Percentiles rank a stretch among this genome's conserved stretches.
Conservation (phyloP, 2,888 invertebrate species). For the Xanthia togata region DNA sequence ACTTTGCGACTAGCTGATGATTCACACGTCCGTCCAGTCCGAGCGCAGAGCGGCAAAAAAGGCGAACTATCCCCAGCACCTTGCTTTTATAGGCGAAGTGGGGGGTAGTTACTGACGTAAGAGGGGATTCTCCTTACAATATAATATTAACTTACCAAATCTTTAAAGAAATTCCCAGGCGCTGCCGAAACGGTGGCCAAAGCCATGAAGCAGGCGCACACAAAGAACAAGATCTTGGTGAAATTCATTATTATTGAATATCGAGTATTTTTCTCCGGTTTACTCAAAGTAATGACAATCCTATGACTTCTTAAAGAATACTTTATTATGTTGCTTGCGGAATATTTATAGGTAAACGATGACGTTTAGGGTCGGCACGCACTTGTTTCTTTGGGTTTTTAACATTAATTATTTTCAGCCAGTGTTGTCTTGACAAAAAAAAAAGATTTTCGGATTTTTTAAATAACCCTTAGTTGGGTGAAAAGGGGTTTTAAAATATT, state of each 20-base stretch:
- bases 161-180: conserved; percentile 56
- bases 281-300: background rate
- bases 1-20: no score
- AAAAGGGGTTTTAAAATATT: no score
- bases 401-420: no score
- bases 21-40: no score
- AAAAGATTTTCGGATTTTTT: background rate
- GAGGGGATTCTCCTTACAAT: no score
- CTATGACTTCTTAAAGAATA: conserved; percentile 23
- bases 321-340: background rate
- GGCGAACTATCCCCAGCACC: no score
- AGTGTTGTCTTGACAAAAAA: background rate
- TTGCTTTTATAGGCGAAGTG: no score
- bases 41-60: no score
- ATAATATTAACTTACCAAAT: conserved; percentile 39
- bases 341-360: conserved; percentile 40
- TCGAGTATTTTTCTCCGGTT: background rate
- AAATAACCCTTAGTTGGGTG: background rate
- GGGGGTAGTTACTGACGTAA: no score
- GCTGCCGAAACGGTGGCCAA: conserved; percentile 57
- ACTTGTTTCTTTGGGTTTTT: background rate
- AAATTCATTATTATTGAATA: conserved; percentile 43
- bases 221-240: conserved; percentile 45
- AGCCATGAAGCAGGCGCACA: conserved; percentile 51
- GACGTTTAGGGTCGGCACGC: conserved; percentile 20